phyloP scores from a whole-genome alignment of 2,888 invertebrate genomes.

The Drosophila subquinaria region DNA sequence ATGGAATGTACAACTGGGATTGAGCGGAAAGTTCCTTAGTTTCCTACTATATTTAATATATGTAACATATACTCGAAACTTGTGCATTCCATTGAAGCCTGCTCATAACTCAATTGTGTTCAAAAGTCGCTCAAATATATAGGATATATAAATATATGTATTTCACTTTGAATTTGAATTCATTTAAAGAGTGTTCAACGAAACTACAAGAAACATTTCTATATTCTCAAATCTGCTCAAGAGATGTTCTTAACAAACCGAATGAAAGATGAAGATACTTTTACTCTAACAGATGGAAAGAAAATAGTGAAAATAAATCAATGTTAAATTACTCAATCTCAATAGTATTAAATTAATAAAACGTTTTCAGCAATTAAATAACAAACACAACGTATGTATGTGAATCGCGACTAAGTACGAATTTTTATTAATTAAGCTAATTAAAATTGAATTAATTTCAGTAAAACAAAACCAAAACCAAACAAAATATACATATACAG shows the following conservation, averaged over 20 bases:
- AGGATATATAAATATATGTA: constrained; percentile 17
- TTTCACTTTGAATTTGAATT: constrained; percentile 42
- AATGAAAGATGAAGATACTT: constrained; percentile 9
- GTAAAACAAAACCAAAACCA: constrained; percentile 44
- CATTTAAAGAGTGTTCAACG: constrained; percentile 47
- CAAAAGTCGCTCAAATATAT: constrained; percentile 43
- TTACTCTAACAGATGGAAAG: constrained; percentile 6
- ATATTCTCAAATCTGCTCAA: constrained; percentile 42
- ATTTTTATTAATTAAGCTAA: constrained; percentile 80
- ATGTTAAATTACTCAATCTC: constrained; percentile 57
- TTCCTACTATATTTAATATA: constrained; percentile 11
- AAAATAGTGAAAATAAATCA: constrained; percentile 1
- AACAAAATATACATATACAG: constrained; percentile 48
- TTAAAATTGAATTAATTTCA: constrained; percentile 65
- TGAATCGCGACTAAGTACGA: constrained; percentile 76
- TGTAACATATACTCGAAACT: neutral
- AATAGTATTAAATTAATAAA: constrained; percentile 63
- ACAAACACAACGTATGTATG: constrained; percentile 58
- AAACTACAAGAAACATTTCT: constrained; percentile 35
- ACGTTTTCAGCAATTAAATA: constrained; percentile 62
- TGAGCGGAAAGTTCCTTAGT: constrained; percentile 16
- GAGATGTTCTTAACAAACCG: constrained; percentile 1
- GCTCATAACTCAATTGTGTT: constrained; percentile 46
- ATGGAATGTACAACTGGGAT: constrained; percentile 17
- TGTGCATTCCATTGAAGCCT: constrained; percentile 24